Percentiles rank a stretch among this genome's conserved stretches.
These are phyloP conservation scores for Archivesica marissinica DNA, from an alignment of 1,140 invertebrate species.

Conservation along the genomic window DNA sequence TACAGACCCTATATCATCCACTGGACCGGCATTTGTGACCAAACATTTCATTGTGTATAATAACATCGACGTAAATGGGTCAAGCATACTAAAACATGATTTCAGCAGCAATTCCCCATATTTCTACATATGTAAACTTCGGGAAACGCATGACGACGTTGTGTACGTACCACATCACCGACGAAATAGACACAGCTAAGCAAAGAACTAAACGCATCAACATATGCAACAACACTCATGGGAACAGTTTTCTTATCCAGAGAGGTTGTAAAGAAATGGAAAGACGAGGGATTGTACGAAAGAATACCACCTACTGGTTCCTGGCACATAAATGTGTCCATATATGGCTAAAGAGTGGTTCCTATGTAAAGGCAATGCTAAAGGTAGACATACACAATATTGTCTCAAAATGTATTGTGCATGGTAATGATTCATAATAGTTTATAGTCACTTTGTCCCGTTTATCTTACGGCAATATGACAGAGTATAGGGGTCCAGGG, in stretches of 20 bases:
- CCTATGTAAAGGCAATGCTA: not conserved
- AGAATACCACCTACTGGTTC: constrained; percentile 61
- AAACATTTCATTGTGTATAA: not conserved
- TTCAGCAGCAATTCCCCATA: constrained; percentile 30
- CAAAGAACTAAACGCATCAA: not conserved
- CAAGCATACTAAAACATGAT: not conserved
- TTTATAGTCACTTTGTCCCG: too few species aligned
- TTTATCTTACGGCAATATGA: too few species aligned
- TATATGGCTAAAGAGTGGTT: constrained; percentile 43
- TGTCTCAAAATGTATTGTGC: not conserved
- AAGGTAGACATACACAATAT: not conserved
- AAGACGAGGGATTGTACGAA: constrained; percentile 53
- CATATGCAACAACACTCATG: constrained; percentile 52
- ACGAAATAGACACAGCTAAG: too few species aligned
- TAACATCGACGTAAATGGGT: not conserved
- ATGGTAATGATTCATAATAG: too few species aligned
- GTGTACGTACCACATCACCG: constrained; percentile 39
- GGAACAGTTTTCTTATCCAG: constrained; percentile 57
- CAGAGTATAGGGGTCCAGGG: too few species aligned
- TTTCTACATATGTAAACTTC: constrained; percentile 32
- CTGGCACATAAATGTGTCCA: constrained; percentile 75
- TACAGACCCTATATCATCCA: constrained; percentile 52
- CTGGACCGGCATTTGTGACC: constrained; percentile 10
- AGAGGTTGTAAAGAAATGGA: constrained; percentile 69
- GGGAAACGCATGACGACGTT: constrained; percentile 14